Base-by-base conservation (phyloP, 2,888 invertebrate genomes). In the Drosophila mettleri region DNA sequence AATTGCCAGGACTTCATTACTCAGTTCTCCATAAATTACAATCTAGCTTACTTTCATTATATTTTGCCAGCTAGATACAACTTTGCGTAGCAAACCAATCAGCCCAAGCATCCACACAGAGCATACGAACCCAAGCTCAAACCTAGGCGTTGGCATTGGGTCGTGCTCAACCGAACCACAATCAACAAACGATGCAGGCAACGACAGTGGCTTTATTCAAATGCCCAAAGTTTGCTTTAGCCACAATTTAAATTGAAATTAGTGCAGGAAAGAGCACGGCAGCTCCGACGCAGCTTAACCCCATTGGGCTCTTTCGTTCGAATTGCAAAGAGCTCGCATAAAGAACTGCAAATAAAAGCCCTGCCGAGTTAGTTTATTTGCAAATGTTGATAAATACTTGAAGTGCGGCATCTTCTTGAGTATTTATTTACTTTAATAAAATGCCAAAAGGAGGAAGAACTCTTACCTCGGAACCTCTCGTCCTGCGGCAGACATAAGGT, bases 231-330 rank as follows among this genome's bases (percentile, higher is more conserved):
- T 67, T 68, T 60, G 55, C 61, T 48, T 24, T 53, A 53, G 39
- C 55, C 52, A 48, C 58, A 66, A 66, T 81, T 87, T 72, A 60
- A 78, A 80, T 76, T 70, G 48, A 80, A 85, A 85, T 85, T 74
- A 76, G 68, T 63, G 43, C 22, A 14, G 33, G 39, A 10, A 36
- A 41, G 20, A 14, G 41, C 6, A 20, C 18, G 27, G n/a, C 33
- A 29, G 20, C 33, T n/a, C 20, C 60, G 1, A 3, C 48, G n/a
- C 8, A 24, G 9, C 18, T 61, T 12, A 49, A 33, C 16, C 20
- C 9, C 39, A 6, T 22, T 2, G 14, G 3, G 41, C 8, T 9
- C 2, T 36, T 41, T 54, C 34, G 9, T 10, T 22, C 9, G 36
- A 16, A 33, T 51, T 49, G 45, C 45, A 49, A 57, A 64, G 55